phyloP scores from a whole-genome alignment of 2,888 invertebrate genomes.

The Phania funesta region DNA sequence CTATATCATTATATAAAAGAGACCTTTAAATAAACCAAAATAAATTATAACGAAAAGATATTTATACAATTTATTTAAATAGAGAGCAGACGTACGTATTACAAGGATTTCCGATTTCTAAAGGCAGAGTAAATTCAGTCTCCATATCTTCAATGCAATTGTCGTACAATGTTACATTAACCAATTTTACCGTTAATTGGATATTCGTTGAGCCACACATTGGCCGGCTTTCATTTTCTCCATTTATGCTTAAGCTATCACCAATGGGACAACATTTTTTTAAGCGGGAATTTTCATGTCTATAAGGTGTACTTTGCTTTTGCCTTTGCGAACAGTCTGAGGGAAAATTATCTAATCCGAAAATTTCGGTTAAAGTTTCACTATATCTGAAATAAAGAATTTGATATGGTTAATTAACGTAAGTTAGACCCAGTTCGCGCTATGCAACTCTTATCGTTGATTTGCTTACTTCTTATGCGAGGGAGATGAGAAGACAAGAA shows the following conservation, averaged over 20 bases:
- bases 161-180: constrained; percentile 77
- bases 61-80: not conserved
- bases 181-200: constrained; percentile 71
- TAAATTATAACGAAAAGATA: not conserved
- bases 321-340: constrained; percentile 75
- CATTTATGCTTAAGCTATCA: constrained; percentile 25
- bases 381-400: not conserved
- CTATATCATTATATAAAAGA: constrained; percentile 72
- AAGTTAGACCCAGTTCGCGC: too few relatives aligned
- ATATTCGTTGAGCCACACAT: constrained; percentile 71
- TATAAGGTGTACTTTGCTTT: constrained; percentile 52
- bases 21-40: constrained; percentile 66
- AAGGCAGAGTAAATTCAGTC: constrained; percentile 70
- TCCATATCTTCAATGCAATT: constrained; percentile 79
- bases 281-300: not conserved
- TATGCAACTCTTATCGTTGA: too few relatives aligned
- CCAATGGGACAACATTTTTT: constrained; percentile 43
- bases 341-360: constrained; percentile 59
- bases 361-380: not conserved
- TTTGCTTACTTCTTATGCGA: too few relatives aligned
- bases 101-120: constrained; percentile 78
- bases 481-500: too few relatives aligned
- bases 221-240: constrained; percentile 72
- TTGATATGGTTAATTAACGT: too few relatives aligned
- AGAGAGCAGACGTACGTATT: constrained; percentile 73